Evolutionary conservation across 2,797 vertebrate genomes (phyloP).

Genomic region (Pitangus sulphuratus): DNA sequence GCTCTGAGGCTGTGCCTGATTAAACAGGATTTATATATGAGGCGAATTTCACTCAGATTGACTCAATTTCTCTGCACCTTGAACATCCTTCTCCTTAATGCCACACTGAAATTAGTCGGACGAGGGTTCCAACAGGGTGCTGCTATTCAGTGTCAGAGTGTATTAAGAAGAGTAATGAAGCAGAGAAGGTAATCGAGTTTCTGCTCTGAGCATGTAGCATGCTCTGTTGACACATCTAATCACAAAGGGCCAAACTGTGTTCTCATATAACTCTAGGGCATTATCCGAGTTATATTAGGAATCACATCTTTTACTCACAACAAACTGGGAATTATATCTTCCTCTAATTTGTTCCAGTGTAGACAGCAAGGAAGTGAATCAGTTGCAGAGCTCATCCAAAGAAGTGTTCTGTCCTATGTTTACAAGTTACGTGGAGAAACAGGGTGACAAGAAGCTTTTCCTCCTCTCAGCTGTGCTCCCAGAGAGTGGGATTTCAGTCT

Average conservation of each 20-base stretch:
- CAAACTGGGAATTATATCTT: background rate
- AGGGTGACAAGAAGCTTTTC: background rate
- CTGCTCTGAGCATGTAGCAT: conserved; percentile 37
- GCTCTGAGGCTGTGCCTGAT: conserved; percentile 6
- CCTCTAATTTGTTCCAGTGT: background rate
- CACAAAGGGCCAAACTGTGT: conserved; percentile 33
- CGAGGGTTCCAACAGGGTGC: conserved; percentile 32
- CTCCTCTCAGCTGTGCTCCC: background rate
- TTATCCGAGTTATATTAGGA: conserved; percentile 20
- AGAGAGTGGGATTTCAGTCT: background rate
- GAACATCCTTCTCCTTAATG: conserved; percentile 39
- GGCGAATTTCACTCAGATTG: conserved; percentile 16
- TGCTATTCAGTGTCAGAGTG: conserved; percentile 46
- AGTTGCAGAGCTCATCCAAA: background rate
- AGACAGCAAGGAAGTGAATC: background rate
- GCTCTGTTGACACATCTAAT: conserved; percentile 53
- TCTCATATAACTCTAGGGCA: conserved; percentile 18
- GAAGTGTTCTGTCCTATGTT: background rate
- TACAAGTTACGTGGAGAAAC: background rate
- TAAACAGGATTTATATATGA: conserved; percentile 47
- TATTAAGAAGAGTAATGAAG: conserved; percentile 64
- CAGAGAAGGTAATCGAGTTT: conserved; percentile 50
- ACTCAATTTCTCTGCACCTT: conserved; percentile 20
- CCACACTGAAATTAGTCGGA: conserved; percentile 44
- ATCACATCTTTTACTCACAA: background rate